Base-by-base conservation (phyloP, 2,113 vertebrate species). In the Oxyruncus cristatus region DNA sequence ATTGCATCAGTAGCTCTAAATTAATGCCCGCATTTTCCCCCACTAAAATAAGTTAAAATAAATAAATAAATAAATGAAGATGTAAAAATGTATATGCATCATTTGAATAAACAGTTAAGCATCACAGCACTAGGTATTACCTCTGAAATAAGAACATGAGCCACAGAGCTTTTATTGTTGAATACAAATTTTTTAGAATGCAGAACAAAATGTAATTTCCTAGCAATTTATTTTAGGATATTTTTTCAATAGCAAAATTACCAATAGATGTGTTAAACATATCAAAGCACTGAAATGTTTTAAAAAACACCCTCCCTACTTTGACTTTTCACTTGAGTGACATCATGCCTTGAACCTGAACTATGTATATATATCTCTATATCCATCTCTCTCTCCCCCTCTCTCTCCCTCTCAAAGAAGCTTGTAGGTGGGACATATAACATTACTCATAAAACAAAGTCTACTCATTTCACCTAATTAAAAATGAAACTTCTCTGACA, bases 1-100 rank as follows among this genome's bases (percentile, higher is more conserved):
- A 98, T 97, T 98, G 98, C 98, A 98, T 98, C 98, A 98, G 98
- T 98, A 98, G 97, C 97, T 98, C 97, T 98, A 98, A 98, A 98
- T 98, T 98, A 98, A 98, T 97, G 97, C 97, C 97, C 94, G 79
- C 94, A 96, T 98, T 98, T 97, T 50, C 52, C 81, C 87, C 91
- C 85, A 73, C 94, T 96, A 98, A 98, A 97, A 97, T 96, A 97
- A 95, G 89, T 95, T 96, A 81, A 96, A 95, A 97, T 95, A 96
- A 96, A 97, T 95, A 96, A 96, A 96, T 95, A 97, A 97, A 97
- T 97, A 97, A 96, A 96, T 95, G 72, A 95, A 90, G 72, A 93
- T 91, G 95, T 96, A 97, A 96, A 98, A 98, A 97, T 96, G 93
- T 93, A 92, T 97, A 97, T 93, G 88, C 67, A 95, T 92, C 89